Conservation (phyloP, 2,888 invertebrate species). For the Bombylius major region DNA sequence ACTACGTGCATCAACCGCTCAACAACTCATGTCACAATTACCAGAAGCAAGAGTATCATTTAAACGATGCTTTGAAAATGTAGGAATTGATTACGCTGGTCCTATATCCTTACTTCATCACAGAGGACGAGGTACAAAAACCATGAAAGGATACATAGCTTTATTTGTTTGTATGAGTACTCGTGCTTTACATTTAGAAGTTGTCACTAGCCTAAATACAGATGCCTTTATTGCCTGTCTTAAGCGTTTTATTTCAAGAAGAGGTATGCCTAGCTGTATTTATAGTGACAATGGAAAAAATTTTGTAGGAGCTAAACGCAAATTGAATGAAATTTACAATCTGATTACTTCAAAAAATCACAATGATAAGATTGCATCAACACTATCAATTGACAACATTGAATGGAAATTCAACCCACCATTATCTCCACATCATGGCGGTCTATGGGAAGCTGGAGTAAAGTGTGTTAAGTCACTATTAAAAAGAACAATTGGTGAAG, state of each 20-base stretch:
- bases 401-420: background rate
- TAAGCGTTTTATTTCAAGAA: background rate
- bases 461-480: background rate
- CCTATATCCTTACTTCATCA: background rate
- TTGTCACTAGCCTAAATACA: background rate
- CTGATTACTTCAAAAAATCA: slow-evolving; percentile 2
- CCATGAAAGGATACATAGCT: background rate
- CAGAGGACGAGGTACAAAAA: background rate
- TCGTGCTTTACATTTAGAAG: slow-evolving; percentile 1
- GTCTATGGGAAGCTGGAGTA: slow-evolving; percentile 1
- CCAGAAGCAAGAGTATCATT: too few relatives aligned
- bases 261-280: background rate
- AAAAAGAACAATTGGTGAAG: background rate
- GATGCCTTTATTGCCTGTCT: slow-evolving; percentile 1
- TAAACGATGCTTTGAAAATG: background rate
- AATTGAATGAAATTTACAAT: slow-evolving; percentile 9
- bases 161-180: slow-evolving; percentile 3
- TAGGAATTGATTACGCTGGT: background rate
- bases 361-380: too few relatives aligned
- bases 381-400: too few relatives aligned
- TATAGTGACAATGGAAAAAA: slow-evolving; percentile 1
- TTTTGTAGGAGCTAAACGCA: slow-evolving; percentile 1
- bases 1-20: too few relatives aligned
- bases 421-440: background rate
- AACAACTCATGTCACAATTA: too few relatives aligned